A percentile compares a stretch with the other conserved stretches of the same genome.
These are phyloP conservation scores for Forbesichthys papilliferus DNA, from an alignment of 2,113 vertebrate genomes.

Conservation along the genomic window DNA sequence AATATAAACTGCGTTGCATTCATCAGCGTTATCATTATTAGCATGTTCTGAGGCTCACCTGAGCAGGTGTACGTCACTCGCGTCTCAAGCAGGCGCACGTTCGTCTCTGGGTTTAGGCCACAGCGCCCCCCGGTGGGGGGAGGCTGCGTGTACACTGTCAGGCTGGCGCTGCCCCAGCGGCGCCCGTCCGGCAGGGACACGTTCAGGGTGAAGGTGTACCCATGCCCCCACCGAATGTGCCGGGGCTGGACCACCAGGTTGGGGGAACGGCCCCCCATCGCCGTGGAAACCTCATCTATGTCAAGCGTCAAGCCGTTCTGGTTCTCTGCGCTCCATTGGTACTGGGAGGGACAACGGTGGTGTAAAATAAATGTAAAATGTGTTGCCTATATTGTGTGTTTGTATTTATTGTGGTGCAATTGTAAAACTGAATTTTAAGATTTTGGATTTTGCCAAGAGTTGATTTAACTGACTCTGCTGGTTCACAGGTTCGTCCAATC, in stretches of 20 bases:
- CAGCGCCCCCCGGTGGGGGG: conserved; percentile 74
- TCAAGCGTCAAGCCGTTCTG: conserved; percentile 58
- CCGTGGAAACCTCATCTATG: conserved; percentile 57
- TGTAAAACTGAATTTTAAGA: neutral
- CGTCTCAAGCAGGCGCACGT: conserved; percentile 68
- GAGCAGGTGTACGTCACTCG: conserved; percentile 74
- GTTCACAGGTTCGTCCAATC: neutral
- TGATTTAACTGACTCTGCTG: neutral
- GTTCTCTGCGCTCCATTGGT: conserved; percentile 71
- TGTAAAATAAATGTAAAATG: too few relatives aligned
- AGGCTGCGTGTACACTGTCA: conserved; percentile 52
- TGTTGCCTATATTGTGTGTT: neutral
- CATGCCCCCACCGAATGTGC: conserved; percentile 51
- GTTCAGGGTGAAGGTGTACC: conserved; percentile 75
- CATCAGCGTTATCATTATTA: neutral
- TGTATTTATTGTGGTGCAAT: neutral
- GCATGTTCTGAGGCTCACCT: conserved; percentile 54
- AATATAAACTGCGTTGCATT: neutral
- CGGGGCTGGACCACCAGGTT: conserved; percentile 68
- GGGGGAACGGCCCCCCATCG: conserved; percentile 56
- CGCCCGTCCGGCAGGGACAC: conserved; percentile 55
- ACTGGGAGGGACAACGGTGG: conserved; percentile 52
- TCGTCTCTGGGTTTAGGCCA: conserved; percentile 61
- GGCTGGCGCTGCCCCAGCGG: conserved; percentile 66
- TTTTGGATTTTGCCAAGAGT: neutral